Evolutionary conservation across 1,140 invertebrate species (phyloP), one percentile per base, ranked within the genome.

Genomic region (Euwallacea fornicatus): DNA sequence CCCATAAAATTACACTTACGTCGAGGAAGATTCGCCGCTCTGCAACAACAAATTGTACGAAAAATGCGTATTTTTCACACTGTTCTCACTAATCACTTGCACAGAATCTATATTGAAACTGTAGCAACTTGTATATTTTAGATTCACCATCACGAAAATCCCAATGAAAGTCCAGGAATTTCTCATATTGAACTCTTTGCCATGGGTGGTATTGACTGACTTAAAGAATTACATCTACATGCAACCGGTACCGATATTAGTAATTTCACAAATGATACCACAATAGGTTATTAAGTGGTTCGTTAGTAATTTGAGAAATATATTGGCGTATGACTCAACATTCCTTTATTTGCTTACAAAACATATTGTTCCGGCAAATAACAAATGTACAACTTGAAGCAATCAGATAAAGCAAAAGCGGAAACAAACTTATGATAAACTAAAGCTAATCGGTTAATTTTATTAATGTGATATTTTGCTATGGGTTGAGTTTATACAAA

Each of bases 51-150:
- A 43, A 9, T 6, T 56, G 43, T 66, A 66, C 8, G 64, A 66
- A 66, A 66, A 66, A 66, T 66, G 43, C 6, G 33, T 66, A 9
- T 66, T 43, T 56, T 66, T 58, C 9, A 56, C 50, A 44, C 33
- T 44, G 8, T 66, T 16, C 11, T 15, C 15, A 66, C 42, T 42
- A 43, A 66, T 66, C 13, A 66, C 13, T 44, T 56, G 42, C 21
- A 66, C 64, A 43, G 42, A n/a, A 42, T 55, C 42, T n/a, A 13
- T 3, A 56, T 66, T 58, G 56, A 66, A 66, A 66, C n/a, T 66
- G 44, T 66, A 66, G 44, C 64, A 64, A 62, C 7, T 21, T n/a
- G 42, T n/a, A 59, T 8, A 7, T 33, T 33, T 33, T 33, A 33
- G 21, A 41, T 9, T 33, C 7, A 59, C 56, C 1, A 13, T 50